Evolutionary conservation across 2,797 vertebrate species (phyloP), one percentile per base, ranked within the genome.

Genomic region (Phylloscopus collybita): DNA sequence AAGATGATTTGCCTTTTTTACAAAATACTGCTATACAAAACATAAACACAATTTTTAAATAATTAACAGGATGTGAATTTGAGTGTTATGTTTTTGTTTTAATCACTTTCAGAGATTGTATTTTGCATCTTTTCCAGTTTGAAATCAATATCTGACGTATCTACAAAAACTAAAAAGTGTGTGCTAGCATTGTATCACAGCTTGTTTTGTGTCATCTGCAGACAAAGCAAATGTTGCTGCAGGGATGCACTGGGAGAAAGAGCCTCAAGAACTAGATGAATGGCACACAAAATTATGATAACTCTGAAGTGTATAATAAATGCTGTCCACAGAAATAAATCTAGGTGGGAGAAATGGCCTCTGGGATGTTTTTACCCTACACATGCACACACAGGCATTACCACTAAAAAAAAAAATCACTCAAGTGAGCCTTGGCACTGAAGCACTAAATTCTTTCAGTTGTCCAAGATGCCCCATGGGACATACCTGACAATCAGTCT

Each of bases 331-430:
- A 51, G 42, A 79, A 81, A 79, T 21, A 82, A 78, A 86, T 21
- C 45, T 10, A 65, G 12, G 15, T 79, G 73, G 38, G 36, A 86
- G 21, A 91, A 93, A 70, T 1, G 27, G 27, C 42, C 47, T 36
- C 25, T 71, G 61, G 57, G 42, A 78, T 19, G 11, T 74, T 65
- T 73, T 83, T 32, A 69, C 14, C 19, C 19, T 65, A 61, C n/a
- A 38, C 23, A 60, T 0, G 3, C 16, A n/a, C 8, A 27, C 26
- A 49, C 6, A 6, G 8, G 16, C 9, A 32, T 50, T 57, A n/a
- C 27, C 13, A 75, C 4, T 3, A 76, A 79, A 66, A 62, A 38
- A 34, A 66, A 82, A 79, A 61, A 34, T 27, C 42, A 67, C 25
- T 49, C 5, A 5, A 26, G 44, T 45, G 9, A 27, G 7, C 29